These are phyloP conservation scores for Stenotaenia linearis DNA, from an alignment of 2,888 invertebrate species.

Conservation along the genomic window DNA sequence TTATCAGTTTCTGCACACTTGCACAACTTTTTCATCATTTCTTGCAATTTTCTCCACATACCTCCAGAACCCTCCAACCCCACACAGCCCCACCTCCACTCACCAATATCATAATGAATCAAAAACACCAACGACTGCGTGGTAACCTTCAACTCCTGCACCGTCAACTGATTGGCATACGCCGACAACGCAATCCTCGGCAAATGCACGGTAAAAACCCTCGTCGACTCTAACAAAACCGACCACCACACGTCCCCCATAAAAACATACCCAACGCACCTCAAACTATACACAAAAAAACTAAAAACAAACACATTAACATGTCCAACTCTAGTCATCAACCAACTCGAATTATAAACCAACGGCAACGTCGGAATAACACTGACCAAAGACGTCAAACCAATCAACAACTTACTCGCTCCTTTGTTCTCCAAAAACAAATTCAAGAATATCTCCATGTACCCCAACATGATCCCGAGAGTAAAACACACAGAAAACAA, in stretches of 20 bases:
- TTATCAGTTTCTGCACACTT: no score
- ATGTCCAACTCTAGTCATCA: conserved; percentile 76
- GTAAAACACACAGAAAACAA: conserved; percentile 76
- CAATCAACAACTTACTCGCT: conserved; percentile 56
- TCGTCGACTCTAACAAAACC: conserved; percentile 31
- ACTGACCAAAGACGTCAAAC: conserved; percentile 61
- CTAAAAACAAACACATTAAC: conserved; percentile 75
- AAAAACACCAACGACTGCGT: conserved; percentile 5
- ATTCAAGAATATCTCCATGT: conserved; percentile 65
- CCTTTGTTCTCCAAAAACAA: conserved; percentile 60
- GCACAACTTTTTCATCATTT: no score
- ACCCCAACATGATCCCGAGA: conserved; percentile 80
- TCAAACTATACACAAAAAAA: conserved; percentile 72
- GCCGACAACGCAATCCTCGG: background rate
- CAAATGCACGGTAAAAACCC: conserved; percentile 30
- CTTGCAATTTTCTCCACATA: no score
- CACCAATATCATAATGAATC: conserved; percentile 29
- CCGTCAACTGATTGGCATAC: background rate
- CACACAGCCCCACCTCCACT: no score
- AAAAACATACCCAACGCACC: conserved; percentile 51
- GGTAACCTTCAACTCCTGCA: conserved; percentile 21
- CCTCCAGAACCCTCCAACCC: no score
- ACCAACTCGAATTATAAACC: conserved; percentile 69
- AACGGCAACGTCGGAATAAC: conserved; percentile 65
- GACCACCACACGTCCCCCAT: conserved; percentile 31